These are phyloP conservation scores for Amblyjoppa proteus DNA, from an alignment of 2,888 invertebrate genomes.

Conservation along the genomic window DNA sequence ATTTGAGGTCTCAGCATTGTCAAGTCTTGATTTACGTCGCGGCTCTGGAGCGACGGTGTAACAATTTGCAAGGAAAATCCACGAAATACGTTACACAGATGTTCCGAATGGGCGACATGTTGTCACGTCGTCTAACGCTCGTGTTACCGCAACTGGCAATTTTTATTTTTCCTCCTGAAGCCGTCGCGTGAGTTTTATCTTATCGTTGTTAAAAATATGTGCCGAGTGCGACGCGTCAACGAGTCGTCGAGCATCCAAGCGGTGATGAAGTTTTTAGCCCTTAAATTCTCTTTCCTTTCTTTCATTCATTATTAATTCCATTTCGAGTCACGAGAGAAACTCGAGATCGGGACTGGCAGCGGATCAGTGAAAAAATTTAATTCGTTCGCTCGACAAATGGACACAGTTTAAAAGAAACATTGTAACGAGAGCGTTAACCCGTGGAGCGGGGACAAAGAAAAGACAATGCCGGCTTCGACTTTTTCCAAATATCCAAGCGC, in stretches of 20 bases:
- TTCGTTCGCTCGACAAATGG: constrained; percentile 7
- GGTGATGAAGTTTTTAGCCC: neutral
- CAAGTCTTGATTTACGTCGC: neutral
- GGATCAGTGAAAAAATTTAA: neutral
- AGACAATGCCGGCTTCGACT: neutral
- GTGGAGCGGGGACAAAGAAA: too few species aligned
- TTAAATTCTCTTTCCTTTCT: neutral
- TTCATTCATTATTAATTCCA: too few species aligned
- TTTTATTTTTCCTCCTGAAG: neutral
- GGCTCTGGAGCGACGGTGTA: neutral
- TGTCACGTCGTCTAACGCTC: neutral
- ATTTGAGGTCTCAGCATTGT: too few species aligned
- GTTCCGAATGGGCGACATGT: neutral
- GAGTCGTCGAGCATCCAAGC: neutral
- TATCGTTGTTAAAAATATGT: constrained; percentile 3
- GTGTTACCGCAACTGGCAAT: neutral
- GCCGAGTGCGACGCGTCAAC: neutral
- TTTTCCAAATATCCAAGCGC: neutral
- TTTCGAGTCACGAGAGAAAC: neutral
- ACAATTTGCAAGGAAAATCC: neutral
- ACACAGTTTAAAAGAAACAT: neutral
- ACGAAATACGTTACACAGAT: neutral
- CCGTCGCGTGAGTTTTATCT: neutral
- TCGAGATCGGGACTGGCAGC: neutral
- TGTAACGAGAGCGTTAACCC: too few species aligned